Evolutionary conservation across 2,797 vertebrate species (phyloP), one percentile per base, ranked within the genome.

Genomic region (Mus minutoides): DNA sequence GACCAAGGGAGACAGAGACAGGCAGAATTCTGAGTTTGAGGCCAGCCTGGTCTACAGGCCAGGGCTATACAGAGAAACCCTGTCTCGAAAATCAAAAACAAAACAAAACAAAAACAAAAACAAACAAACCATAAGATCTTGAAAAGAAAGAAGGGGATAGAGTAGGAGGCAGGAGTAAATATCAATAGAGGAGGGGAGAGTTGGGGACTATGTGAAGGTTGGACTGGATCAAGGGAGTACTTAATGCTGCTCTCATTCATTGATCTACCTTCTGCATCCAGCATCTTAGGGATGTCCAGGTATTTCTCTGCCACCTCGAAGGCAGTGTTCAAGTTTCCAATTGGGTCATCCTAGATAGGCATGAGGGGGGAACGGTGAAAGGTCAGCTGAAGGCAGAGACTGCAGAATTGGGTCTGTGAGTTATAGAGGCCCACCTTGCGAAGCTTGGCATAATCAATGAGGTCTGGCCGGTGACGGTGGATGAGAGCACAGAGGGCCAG

Each of bases 231-330:
- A 13, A 2, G 1, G 4, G 12, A 16, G 1, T 4, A 31, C 37
- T 62, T 0, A 26, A 16, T 0, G 0, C 62, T 26, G 52, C 46
- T 69, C 46, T 76, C 0, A 3, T n/a, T 26, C 0, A 7, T 62
- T 11, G 2, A 24, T n/a, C 98, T 98, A 99, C 99, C 99, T 98
- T 99, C 99, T 54, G 99, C 99, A 6, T 99, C 99, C 58, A 99
- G 96, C 99, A 99, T 99, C 98, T 99, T 99, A 54, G 99, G 99
- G 98, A 99, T 99, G 97, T 99, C 99, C 98, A 99, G 98, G 97
- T 98, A 99, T 97, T 99, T 99, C 98, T 99, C 99, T 0, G 99
- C 99, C 94, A 99, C 99, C 62, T 99, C 99, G 12, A 99, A 99
- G 71, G 99, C 99, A 0, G 99, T 99, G 98, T 99, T 99, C 97